Evolutionary conservation across 1,140 invertebrate genomes (phyloP), one percentile per base, ranked within the genome.

Genomic region (Eumeta japonica): DNA sequence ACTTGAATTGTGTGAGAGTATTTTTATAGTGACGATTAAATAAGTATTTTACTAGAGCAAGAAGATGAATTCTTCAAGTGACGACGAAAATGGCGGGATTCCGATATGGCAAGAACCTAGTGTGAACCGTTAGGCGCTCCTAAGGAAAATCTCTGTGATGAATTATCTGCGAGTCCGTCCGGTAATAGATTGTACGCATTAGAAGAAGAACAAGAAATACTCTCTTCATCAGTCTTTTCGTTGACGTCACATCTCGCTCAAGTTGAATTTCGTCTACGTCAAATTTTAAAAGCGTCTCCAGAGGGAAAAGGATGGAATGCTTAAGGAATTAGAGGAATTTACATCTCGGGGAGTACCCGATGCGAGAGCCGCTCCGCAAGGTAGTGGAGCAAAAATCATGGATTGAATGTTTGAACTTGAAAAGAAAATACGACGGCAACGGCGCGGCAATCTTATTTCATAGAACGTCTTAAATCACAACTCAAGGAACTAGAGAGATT

Each of bases 181-280:
- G 78, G 81, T 40, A 79, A 83, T 14, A 79, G 85, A 40, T 62
- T 87, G 20, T 79, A 81, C 16, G 74, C 80, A n/a, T 65, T 97
- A 46, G 93, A 96, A 77, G 91, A 95, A 51, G 93, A 97, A 65
- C 95, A 98, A 61, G 94, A 98, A 70, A 82, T 96, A 50, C 76
- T 99, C 9, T 98, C 94, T 51, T 92, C 91, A n/a, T 98, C 95
- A 0, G 78, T 99, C 2, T 86, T 98, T 62, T 93, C 96, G 12
- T 77, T 99, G 41, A 98, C 96, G 3, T 94, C 95, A 12, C 97
- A 99, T 77, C 96, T 99, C 74, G 96, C 96, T 36, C 96, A 98
- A 77, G 89, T 98, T 10, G 96, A 98, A 70, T 93, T 98, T 70
- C 81, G 96, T 40, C 79, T 98, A 28, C 85, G 92, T 44, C 96